Base-by-base conservation (phyloP, 2,888 invertebrate species). In the Frankliniella intonsa region DNA sequence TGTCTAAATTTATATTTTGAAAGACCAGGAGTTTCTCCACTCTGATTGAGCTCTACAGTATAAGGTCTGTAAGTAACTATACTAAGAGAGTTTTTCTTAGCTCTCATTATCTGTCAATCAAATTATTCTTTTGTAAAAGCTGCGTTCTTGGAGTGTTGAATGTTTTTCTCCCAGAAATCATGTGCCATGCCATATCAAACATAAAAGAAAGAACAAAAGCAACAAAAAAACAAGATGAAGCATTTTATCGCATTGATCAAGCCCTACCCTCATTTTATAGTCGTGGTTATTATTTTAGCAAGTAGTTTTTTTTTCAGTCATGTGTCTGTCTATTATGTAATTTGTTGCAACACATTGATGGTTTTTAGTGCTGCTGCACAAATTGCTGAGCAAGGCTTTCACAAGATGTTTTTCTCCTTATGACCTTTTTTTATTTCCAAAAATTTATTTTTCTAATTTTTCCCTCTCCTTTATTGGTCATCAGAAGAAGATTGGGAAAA, bases 401-500 rank as follows among this genome's bases (percentile, higher is more conserved):
- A 87, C 86, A 84, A 86, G 85, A 85, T 86, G 85, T 85, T 84
- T 84, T 82, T 38, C 38, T 38, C 38, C 38, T 38, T 55, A 55
- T 19, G 19, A 55, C 17, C 14, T 55, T 19, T 83, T 83, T 83
- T 84, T 83, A 76, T 84, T 83, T 84, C 84, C 84, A 84, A 85
- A 83, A 84, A 85, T 86, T 85, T 81, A 80, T 84, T 84, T 83
- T 83, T 83, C 79, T 84, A 82, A 82, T 83, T 84, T 84, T 84
- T 83, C 25, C 69, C 69, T 25, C 83, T 84, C 80, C 82, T 82
- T 83, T 84, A 50, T 83, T 84, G 69, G 83, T 65, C 83, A 82
- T 87, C 86, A 91, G 90, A 94, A 93, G 95, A 96, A 89, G 96
- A 97, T 90, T 97, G 97, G 97, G 98, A 98, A 90, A 95, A 95